phyloP scores from a whole-genome alignment of 2,113 vertebrate species.

The Hemicordylus capensis region DNA sequence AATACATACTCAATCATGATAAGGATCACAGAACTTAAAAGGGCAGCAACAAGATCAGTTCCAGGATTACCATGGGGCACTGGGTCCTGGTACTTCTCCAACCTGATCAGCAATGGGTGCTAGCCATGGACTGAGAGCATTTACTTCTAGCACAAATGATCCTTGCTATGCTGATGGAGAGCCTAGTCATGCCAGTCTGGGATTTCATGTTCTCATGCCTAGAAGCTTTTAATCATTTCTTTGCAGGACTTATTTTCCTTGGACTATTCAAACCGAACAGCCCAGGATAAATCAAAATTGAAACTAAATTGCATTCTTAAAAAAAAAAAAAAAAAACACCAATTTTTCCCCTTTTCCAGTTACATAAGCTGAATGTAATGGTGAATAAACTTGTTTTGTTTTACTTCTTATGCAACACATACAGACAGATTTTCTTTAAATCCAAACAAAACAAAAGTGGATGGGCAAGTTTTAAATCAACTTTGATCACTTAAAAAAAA shows the following conservation, averaged over 20 bases:
- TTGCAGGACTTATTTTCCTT: not conserved
- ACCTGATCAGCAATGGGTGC: too few relatives aligned
- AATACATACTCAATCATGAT: too few relatives aligned
- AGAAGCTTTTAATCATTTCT: not conserved
- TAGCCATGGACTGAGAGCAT: not conserved
- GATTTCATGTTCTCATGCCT: not conserved
- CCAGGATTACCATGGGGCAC: not conserved
- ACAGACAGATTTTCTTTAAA: not conserved
- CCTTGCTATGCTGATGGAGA: not conserved
- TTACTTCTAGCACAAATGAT: not conserved
- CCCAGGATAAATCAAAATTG: not conserved
- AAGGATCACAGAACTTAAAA: not conserved
- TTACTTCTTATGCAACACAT: not conserved
- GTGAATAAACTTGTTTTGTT: not conserved
- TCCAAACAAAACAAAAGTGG: not conserved
- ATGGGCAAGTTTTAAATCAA: fast-evolving
- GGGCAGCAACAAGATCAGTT: not conserved
- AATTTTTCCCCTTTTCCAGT: not conserved
- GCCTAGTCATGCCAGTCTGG: not conserved
- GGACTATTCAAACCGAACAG: not conserved
- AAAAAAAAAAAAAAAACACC: not conserved
- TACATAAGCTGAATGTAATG: not conserved
- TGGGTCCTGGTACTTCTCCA: not conserved
- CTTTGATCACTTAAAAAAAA: not conserved
- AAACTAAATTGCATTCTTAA: not conserved